phyloP scores from a whole-genome alignment of 1,140 invertebrate species.

The Zaprionus taronus region DNA sequence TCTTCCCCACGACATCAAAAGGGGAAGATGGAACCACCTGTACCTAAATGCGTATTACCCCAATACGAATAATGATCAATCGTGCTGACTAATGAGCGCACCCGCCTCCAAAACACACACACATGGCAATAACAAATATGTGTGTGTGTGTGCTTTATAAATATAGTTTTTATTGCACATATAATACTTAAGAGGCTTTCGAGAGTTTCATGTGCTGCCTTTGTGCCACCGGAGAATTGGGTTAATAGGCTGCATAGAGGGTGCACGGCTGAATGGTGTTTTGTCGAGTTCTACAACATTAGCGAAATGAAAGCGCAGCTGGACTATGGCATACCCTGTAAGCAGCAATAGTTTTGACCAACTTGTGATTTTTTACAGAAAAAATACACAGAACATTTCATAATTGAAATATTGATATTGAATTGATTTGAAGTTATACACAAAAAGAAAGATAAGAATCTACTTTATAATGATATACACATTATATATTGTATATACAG shows the following conservation, averaged over 20 bases:
- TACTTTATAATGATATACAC: no score
- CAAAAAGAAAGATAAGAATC: no score
- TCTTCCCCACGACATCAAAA: neutral
- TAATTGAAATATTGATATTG: no score
- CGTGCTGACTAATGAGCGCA: conserved; percentile 56
- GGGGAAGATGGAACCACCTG: conserved; percentile 20
- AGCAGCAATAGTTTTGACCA: neutral
- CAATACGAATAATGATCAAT: conserved; percentile 60
- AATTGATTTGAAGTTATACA: no score
- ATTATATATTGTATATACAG: no score
- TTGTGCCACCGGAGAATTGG: conserved; percentile 57
- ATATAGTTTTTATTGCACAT: conserved; percentile 70
- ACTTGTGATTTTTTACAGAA: no score
- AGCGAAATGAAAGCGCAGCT: conserved; percentile 3
- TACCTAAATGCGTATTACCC: conserved; percentile 38
- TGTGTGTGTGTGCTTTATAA: conserved; percentile 43
- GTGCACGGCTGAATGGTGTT: neutral
- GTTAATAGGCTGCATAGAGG: conserved; percentile 53
- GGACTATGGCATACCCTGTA: conserved; percentile 2
- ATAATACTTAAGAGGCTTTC: conserved; percentile 60
- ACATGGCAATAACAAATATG: no score
- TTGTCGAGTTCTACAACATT: conserved; percentile 7
- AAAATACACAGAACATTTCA: no score
- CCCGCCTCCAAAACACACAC: conserved; percentile 13
- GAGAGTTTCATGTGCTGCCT: conserved; percentile 60